A percentile compares a stretch with the other conserved stretches of the same genome.
These are phyloP conservation scores for Leucoptera coffeella DNA, from an alignment of 2,888 invertebrate genomes.

Conservation along the genomic window DNA sequence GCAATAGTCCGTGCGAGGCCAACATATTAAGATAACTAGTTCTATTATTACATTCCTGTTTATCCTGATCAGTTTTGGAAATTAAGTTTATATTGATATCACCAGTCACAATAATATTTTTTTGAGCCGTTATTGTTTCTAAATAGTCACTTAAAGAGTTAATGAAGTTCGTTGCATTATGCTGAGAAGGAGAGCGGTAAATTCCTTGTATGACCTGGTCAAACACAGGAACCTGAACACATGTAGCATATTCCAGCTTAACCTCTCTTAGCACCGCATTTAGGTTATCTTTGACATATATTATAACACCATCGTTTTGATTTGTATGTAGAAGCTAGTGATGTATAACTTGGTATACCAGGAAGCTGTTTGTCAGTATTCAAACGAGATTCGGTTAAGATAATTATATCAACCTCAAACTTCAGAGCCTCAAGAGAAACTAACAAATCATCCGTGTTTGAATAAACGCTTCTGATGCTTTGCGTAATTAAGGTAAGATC, in stretches of 20 bases:
- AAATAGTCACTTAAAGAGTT: constrained; percentile 1
- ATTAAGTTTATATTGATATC: constrained; percentile 5
- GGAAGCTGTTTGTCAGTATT: not conserved
- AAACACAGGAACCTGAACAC: not conserved
- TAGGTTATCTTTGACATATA: not conserved
- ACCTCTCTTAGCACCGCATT: constrained; percentile 1
- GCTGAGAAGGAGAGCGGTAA: constrained; percentile 4
- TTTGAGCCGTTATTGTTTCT: not conserved
- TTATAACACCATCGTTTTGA: constrained; percentile 4
- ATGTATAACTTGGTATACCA: not conserved
- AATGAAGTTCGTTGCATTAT: constrained; percentile 1
- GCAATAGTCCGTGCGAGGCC: too few species aligned
- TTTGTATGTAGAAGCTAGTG: not conserved
- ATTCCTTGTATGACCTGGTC: not conserved
- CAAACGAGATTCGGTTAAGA: constrained; percentile 1
- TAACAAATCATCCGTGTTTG: constrained; percentile 5
- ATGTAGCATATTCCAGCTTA: constrained; percentile 1
- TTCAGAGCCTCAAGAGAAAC: not conserved
- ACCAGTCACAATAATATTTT: constrained; percentile 5
- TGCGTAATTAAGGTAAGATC: constrained; percentile 2
- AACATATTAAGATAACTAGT: constrained; percentile 5
- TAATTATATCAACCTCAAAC: not conserved
- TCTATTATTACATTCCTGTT: not conserved
- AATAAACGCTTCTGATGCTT: constrained; percentile 4
- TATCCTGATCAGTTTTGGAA: not conserved